Evolutionary conservation across 2,888 invertebrate genomes (phyloP), one percentile per base, ranked within the genome.

Genomic region (Amphipyra berbera): DNA sequence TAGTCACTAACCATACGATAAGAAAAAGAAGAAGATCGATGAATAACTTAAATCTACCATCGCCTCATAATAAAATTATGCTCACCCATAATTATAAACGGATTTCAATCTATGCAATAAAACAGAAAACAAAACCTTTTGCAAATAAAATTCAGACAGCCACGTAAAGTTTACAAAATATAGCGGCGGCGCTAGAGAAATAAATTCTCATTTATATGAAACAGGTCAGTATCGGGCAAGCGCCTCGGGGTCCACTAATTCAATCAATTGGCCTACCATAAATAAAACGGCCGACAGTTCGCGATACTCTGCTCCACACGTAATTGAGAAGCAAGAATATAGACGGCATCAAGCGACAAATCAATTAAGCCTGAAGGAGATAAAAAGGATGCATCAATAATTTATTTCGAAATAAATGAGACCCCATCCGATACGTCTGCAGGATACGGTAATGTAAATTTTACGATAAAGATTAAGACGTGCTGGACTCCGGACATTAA

Each of bases 181-280:
- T 85, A 88, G 85, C 81, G 80, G 78, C 78, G 78, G 83, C 79
- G 84, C 85, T 85, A 82, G 82, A 73, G 81, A 84, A 86, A 90
- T 92, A 91, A 90, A 92, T 92, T 87, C 85, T 86, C 86, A 82
- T 87, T 83, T 79, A 76, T 82, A 87, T 85, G 82, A 87, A 87
- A 82, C 88, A 84, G 84, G 88, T 84, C 87, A 74, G 86, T 88
- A 89, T 88, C 88, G 83, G 84, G 78, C 88, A 86, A 88, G 81
- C 88, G 92, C 93, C 92, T 92, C 86, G 76, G 89, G 92, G 93
- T 86, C 89, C 86, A 92, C 92, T 94, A 94, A 94, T 93, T 94
- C 94, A 94, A 94, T 94, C 94, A 93, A 93, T 94, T 90, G 90
- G 84, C 85, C 82, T 88, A 84, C 90, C 91, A 93, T 94, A 94